Base-by-base conservation (phyloP, 1,140 invertebrate genomes). In the Brachionus rubens region DNA sequence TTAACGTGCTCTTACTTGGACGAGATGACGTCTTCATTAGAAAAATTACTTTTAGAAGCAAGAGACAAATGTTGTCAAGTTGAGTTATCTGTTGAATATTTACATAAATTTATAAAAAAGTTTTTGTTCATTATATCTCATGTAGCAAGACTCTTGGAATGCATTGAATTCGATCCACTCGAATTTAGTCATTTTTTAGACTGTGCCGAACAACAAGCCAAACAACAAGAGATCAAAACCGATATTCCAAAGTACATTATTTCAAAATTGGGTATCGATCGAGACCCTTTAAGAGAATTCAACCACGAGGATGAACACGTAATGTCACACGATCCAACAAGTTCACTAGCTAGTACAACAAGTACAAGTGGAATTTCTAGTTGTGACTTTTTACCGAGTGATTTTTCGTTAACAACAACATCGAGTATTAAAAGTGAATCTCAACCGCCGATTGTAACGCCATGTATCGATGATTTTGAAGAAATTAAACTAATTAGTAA, bases 241-340 rank as follows among this genome's bases (percentile, higher is more conserved):
- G 96, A 98, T 85, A 93, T 99, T 83, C 96, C 96, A 24, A 92
- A 96, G 83, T 99, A 99, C 85, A 98, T 99, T 59, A 94, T 98
- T 79, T 91, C 89, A 80, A 98, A 99, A 86, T 86, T 99, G 68
- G 95, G 95, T 0, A 87, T 99, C 9, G 96, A 93, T 81, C 88
- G 92, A 79, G 94, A 97, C 88, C 93, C 93, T 1, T 89, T 96
- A 79, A 91, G 91, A 77, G 84, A 82, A 81, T 78, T 76, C 19
- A 59, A 41, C 26, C 26, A 24, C 3, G 59, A 65, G 24, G 59
- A 65, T 12, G 41, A 67, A 16, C 9, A 14, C 5, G 19, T 46
- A 7, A 2, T 12, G 19, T 56, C 7, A 47, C 33, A 43, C 19
- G 43, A 65, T 24, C 7, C 36, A 65, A 65, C 59, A 21, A 43